These are phyloP conservation scores for Albula glossodonta DNA, from an alignment of 2,113 vertebrate genomes.

Conservation along the genomic window DNA sequence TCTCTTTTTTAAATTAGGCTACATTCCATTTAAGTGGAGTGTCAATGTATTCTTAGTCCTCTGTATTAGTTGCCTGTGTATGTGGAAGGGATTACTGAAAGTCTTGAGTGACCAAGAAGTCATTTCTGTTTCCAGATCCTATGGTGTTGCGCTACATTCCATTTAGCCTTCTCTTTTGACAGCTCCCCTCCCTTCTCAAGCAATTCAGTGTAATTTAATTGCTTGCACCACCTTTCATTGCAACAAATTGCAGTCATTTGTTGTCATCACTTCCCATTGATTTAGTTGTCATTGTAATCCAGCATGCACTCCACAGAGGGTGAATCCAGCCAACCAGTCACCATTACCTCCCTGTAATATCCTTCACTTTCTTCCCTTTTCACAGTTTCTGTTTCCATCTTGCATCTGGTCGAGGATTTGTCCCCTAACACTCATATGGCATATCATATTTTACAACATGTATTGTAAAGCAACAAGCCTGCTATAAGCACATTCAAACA, in stretches of 20 bases:
- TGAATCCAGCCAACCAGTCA: no score
- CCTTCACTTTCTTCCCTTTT: no score
- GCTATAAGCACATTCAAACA: no score
- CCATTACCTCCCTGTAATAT: no score
- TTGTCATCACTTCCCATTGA: not conserved
- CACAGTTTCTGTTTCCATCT: no score
- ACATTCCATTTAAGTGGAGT: not conserved
- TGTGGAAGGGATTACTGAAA: not conserved
- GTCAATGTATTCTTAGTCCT: not conserved
- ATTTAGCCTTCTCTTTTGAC: not conserved
- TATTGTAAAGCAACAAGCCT: no score
- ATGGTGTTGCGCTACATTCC: not conserved
- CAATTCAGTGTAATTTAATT: not conserved
- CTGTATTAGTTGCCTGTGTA: not conserved
- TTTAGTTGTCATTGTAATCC: no score
- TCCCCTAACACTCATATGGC: no score
- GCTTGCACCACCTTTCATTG: not conserved
- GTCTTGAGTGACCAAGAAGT: not conserved
- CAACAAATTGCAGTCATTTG: not conserved
- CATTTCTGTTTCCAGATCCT: not conserved
- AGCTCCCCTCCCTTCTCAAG: not conserved
- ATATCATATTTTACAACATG: no score
- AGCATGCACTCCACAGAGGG: no score
- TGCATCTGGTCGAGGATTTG: no score
- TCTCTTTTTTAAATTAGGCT: not conserved